A percentile compares a stretch with the other conserved stretches of the same genome.
Conservation (phyloP, 2,888 invertebrate genomes). For the Protodeltote pygarga region DNA sequence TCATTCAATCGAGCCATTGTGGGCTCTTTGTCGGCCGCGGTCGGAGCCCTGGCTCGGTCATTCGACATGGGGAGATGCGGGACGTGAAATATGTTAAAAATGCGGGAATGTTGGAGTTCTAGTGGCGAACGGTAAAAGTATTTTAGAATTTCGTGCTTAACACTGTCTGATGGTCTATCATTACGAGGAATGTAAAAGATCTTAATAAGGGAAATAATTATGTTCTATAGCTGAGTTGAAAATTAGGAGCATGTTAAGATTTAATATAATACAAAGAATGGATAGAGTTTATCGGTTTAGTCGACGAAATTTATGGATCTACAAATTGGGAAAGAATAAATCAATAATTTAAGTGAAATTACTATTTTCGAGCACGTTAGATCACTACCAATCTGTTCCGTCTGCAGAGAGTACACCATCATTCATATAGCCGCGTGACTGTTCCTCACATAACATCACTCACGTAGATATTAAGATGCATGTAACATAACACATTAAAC, state of each 20-base stretch:
- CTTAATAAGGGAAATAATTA: too few species aligned
- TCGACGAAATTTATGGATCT: too few species aligned
- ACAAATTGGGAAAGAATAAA: not conserved
- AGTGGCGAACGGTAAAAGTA: conserved; percentile 15
- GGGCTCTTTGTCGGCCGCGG: conserved; percentile 67
- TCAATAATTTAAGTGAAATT: too few species aligned
- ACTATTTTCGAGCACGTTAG: not conserved
- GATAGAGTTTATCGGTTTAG: too few species aligned
- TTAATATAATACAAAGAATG: too few species aligned
- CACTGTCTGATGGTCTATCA: too few species aligned
- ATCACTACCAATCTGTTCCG: not conserved
- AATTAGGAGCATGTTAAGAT: too few species aligned
- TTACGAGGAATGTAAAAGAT: too few species aligned
- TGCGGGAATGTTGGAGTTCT: conserved; percentile 42
- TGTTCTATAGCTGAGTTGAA: too few species aligned
- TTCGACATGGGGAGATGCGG: conserved; percentile 67
- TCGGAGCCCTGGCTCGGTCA: conserved; percentile 55
- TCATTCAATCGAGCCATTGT: conserved; percentile 80
- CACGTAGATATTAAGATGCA: conserved; percentile 44
- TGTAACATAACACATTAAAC: conserved; percentile 49
- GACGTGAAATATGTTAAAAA: conserved; percentile 51
- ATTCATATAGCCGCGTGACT: conserved; percentile 17
- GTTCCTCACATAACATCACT: conserved; percentile 21
- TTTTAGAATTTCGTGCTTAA: conserved; percentile 11
- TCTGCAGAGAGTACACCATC: not conserved